Base-by-base conservation (phyloP, 2,797 vertebrate genomes). In the Brotula barbata region DNA sequence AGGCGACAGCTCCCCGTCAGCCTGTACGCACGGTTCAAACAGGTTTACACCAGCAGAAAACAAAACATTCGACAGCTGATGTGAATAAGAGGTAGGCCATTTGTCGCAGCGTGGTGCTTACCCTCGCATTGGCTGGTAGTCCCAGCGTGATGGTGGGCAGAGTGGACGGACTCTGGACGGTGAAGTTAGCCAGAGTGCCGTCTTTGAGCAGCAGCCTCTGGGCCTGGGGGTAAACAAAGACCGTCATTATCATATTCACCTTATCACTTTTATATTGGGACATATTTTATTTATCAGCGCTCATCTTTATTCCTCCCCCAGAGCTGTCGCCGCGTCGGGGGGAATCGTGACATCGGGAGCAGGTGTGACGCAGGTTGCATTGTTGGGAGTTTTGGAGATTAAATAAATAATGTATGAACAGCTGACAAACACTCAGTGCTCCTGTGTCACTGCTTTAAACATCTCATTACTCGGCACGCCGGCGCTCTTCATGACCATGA, bases 61-160 rank as follows among this genome's bases (percentile, higher is more conserved):
- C 7, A 19, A 3, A 5, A 15, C 13, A 14, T 19, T 14, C 54
- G 12, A 19, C 3, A 1, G 28, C 60, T 33, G 5, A 7, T 11
- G 5, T 33, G 31, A 33, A 33, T 33, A 11, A 6, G 5, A 6
- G 6, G 31, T 10, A 1, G 6, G 20, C 56, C 7, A 15, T 15
- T 0, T 36, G 23, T 8, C 33, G 20, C 7, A n/a, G 23, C 16
- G 31, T 33, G 6, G 16, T 69, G 73, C 89, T 83, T 91, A 96
- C 95, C 93, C 94, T 92, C 79, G 89, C 56, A 51, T 94, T 91
- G 48, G 94, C 94, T 0, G 95, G 95, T 47, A 96, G 88, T 28
- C 95, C 95, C 84, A 96, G 90, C 0, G 95, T 95, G 89, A 97
- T 93, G 80, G 95, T 93, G 15, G 95, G 94, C 76, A 95, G 92